Evolutionary conservation across 2,888 invertebrate genomes (phyloP), one percentile per base, ranked within the genome.

Genomic region (Ophion slaviceki): DNA sequence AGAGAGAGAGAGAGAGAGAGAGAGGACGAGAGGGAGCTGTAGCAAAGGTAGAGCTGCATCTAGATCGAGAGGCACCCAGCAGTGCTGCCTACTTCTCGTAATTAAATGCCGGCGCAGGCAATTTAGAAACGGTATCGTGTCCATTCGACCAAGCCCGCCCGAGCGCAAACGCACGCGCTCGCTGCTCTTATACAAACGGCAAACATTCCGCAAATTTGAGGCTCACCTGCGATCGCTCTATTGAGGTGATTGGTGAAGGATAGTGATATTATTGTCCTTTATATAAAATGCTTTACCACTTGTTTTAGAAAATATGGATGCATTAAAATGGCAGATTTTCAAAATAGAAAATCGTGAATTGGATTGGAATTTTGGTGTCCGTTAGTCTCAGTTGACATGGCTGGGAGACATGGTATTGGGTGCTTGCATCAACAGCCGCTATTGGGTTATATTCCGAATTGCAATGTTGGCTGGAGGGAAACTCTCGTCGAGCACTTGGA

Each of bases 71-170:
- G 61, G 74, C 45, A 67, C 40, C 59, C 62, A 62, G 70, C 53
- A 64, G 57, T 59, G 89, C 88, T 91, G 90, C 90, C 91, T 93
- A 93, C 92, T 93, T 92, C 89, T 90, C 92, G 92, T 93, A 93
- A 93, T 93, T 93, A 93, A 93, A 93, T 93, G 92, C 92, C 92
- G 91, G 81, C 75, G 68, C 76, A 64, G 90, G 91, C 92, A 92
- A 93, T 93, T 93, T 93, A 91, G 91, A 90, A 82, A 76, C 76
- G 82, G 71, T 71, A 68, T 89, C 88, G 91, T 90, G 90, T 92
- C 91, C 91, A 92, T 91, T 92, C 87, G 90, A 45, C 87, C 89
- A 91, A 92, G 89, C 90, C 72, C 59, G 81, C 20, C 53, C 17
- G 75, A 83, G 79, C 70, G 67, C 72, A 70, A 83, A 64, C 85